Evolutionary conservation across 2,888 invertebrate species (phyloP), one percentile per base, ranked within the genome.

Genomic region (Priocnemis perturbator): DNA sequence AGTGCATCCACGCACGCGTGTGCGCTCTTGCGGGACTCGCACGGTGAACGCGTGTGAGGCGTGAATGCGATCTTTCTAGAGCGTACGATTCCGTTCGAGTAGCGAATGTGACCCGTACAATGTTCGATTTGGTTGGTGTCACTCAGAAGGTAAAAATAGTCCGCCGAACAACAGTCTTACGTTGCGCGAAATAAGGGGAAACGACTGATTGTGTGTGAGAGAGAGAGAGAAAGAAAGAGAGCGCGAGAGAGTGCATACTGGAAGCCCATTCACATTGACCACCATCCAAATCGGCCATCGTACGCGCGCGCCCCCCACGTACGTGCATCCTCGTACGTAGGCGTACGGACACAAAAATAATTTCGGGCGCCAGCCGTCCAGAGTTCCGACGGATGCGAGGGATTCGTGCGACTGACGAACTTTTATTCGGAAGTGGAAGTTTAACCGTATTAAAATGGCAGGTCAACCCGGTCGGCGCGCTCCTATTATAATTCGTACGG

Each of bases 351-450:
- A 69, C 65, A 72, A 78, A 77, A 77, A 78, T 79, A 70, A 81
- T 85, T 86, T 85, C 75, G 81, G 83, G 80, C 84, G 80, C 81
- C 85, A 83, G 81, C 78, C 83, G 84, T 79, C 84, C 85, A 82
- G 71, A 83, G 85, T 84, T 86, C 85, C 82, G 81, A 78, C 82
- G 79, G 80, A 83, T 74, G 75, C 70, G 73, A 61, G 74, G 72
- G 71, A 64, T 77, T 69, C 67, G 69, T 64, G 17, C 69, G 69
- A 63, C 69, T 71, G 75, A 74, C 72, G 69, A 72, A 73, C 45
- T 79, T 81, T 84, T 81, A 85, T 85, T 85, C 84, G 83, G 84
- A 86, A 86, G 83, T 86, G 69, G 78, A 77, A 83, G 81, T 85
- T 86, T 87, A 83, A 81, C 75, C 76, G 71, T 63, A 79, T 84